These are phyloP conservation scores for Pterostichus niger DNA, from an alignment of 2,888 invertebrate genomes.

Conservation along the genomic window DNA sequence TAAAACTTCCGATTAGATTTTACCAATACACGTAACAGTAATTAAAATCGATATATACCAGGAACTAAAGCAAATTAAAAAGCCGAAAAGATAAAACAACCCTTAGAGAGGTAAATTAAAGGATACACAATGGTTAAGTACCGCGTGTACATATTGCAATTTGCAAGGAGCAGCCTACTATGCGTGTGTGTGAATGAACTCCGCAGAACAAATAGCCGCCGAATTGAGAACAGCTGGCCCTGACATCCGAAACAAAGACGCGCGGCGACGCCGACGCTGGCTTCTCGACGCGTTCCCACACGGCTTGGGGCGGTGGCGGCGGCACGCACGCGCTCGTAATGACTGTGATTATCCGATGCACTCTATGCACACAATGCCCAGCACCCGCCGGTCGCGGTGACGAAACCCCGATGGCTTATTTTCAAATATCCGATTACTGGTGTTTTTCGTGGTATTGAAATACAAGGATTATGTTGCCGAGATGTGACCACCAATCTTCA, in stretches of 20 bases:
- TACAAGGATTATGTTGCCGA: too few species aligned
- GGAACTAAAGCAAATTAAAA: background rate
- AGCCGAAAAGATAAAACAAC: background rate
- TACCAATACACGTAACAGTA: background rate
- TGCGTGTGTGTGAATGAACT: slow-evolving; percentile 69
- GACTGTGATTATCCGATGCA: slow-evolving; percentile 61
- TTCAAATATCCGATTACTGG: slow-evolving; percentile 52
- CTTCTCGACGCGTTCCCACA: slow-evolving; percentile 71
- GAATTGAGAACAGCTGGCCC: slow-evolving; percentile 78
- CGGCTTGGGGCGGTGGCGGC: slow-evolving; percentile 68
- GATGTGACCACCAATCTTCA: slow-evolving; percentile 20
- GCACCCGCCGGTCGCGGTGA: background rate
- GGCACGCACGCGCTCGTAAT: slow-evolving; percentile 70
- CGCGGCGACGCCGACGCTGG: slow-evolving; percentile 75
- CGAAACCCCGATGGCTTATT: slow-evolving; percentile 29
- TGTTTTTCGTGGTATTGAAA: slow-evolving; percentile 15
- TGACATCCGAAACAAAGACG: slow-evolving; percentile 79
- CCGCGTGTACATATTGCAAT: slow-evolving; percentile 20
- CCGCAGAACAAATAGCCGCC: slow-evolving; percentile 74
- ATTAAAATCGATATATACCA: background rate
- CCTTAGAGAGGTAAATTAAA: too few species aligned
- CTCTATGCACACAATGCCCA: slow-evolving; percentile 25
- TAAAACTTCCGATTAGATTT: slow-evolving; percentile 45
- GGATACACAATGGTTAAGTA: slow-evolving; percentile 14
- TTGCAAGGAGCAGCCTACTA: background rate